A percentile compares a stretch with the other conserved stretches of the same genome.
Evolutionary conservation across 2,888 invertebrate genomes (phyloP).

Genomic region (Hybos culiciformis): DNA sequence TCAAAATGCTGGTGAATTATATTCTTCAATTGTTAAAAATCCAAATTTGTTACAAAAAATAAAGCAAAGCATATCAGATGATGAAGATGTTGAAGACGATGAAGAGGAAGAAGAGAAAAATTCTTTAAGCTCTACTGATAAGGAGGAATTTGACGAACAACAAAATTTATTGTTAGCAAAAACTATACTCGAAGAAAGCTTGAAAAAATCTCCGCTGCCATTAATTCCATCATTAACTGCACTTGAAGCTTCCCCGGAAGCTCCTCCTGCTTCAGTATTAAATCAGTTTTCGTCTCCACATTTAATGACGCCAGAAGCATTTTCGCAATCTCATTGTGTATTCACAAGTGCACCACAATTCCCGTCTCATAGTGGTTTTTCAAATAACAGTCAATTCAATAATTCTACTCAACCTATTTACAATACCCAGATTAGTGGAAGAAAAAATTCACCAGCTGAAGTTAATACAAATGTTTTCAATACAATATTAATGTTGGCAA

Average conservation of each 20-base stretch:
- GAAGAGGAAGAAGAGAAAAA: background rate
- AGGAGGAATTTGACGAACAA: slow-evolving; percentile 9
- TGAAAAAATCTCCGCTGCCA: background rate
- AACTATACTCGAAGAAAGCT: no score
- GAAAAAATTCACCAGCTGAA: slow-evolving; percentile 19
- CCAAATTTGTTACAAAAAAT: no score
- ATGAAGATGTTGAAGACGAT: background rate
- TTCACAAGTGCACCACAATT: background rate
- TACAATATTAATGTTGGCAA: slow-evolving; percentile 34
- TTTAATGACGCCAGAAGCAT: slow-evolving; percentile 80
- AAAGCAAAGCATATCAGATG: background rate
- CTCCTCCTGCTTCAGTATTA: slow-evolving; percentile 20
- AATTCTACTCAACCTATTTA: no score
- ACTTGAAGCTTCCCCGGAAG: slow-evolving; percentile 4
- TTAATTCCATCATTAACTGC: background rate
- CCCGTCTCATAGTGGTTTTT: background rate
- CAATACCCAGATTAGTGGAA: slow-evolving; percentile 24
- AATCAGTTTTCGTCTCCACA: slow-evolving; percentile 41
- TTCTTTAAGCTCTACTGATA: slow-evolving; percentile 4
- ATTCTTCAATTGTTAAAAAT: background rate
- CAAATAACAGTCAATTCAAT: no score
- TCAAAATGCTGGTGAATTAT: slow-evolving; percentile 1
- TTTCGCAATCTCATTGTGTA: slow-evolving; percentile 37
- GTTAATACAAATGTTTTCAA: slow-evolving; percentile 33
- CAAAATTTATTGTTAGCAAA: background rate